Evolutionary conservation across 1,140 invertebrate genomes (phyloP).

Genomic region (Drosophila equinoxialis): DNA sequence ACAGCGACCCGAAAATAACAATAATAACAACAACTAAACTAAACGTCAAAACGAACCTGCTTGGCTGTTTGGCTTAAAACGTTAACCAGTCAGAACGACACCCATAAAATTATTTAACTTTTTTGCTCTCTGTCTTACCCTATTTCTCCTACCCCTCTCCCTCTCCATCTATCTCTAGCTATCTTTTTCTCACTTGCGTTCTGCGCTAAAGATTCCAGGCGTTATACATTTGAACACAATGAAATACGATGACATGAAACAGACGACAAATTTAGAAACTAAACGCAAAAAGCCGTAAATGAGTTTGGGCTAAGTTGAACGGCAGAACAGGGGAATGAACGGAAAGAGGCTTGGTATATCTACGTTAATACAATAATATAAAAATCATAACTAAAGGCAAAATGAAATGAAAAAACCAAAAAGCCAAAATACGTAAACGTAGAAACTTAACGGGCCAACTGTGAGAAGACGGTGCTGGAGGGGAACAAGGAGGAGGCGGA

Average conservation of each 20-base stretch:
- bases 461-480: neutral
- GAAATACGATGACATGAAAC: conserved; percentile 33
- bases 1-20: conserved; percentile 56
- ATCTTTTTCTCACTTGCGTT: conserved; percentile 56
- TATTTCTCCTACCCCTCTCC: conserved; percentile 2
- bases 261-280: conserved; percentile 45
- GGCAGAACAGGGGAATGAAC: neutral
- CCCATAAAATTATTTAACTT: conserved; percentile 19
- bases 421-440: conserved; percentile 19
- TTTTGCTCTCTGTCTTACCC: conserved; percentile 9
- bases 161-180: conserved; percentile 51
- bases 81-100: conserved; percentile 63
- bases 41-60: conserved; percentile 60
- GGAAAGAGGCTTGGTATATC: neutral
- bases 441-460: conserved; percentile 22
- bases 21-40: neutral
- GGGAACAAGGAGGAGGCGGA: neutral
- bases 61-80: conserved; percentile 38
- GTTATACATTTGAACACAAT: conserved; percentile 68
- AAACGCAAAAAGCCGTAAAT: conserved; percentile 35
- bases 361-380: conserved; percentile 24
- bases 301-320: conserved; percentile 18
- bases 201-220: conserved; percentile 38
- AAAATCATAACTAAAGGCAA: conserved; percentile 58
- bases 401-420: conserved; percentile 26